A percentile compares a stretch with the other conserved stretches of the same genome.
phyloP scores from a whole-genome alignment of 2,113 vertebrate genomes.

The Esox niger region DNA sequence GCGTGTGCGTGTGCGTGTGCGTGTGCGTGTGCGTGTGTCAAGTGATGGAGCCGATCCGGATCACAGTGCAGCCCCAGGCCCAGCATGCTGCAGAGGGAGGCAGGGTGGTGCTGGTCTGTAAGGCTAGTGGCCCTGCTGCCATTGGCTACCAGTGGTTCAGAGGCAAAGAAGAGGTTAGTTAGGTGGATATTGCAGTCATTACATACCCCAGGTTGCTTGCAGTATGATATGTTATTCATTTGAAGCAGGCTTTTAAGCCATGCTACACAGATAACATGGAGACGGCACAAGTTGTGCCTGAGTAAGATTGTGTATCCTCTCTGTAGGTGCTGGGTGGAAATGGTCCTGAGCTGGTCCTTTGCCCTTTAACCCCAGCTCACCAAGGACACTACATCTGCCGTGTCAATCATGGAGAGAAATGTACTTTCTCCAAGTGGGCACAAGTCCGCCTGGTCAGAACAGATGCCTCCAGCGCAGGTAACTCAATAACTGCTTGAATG shows the following conservation, averaged over 20 bases:
- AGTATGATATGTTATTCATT: background rate
- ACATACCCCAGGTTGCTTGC: too few species aligned
- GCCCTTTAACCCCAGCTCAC: conserved; percentile 10
- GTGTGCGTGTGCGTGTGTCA: background rate
- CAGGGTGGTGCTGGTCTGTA: conserved; percentile 69
- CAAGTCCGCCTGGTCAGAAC: conserved; percentile 54
- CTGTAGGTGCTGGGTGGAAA: conserved; percentile 68
- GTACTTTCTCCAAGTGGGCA: conserved; percentile 79
- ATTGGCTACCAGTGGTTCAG: conserved; percentile 83
- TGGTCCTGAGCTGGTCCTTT: conserved; percentile 67
- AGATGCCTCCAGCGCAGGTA: conserved; percentile 65
- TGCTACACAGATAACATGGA: background rate
- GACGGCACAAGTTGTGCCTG: too few species aligned
- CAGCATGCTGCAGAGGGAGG: conserved; percentile 58
- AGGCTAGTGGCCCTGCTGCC: conserved; percentile 57
- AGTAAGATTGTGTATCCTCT: background rate
- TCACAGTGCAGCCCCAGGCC: conserved; percentile 72
- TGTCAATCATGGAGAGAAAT: conserved; percentile 69
- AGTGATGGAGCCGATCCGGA: conserved; percentile 68
- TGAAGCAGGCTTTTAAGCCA: background rate
- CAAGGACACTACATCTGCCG: conserved; percentile 79
- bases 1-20: background rate
- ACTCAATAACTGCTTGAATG: background rate
- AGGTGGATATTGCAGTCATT: background rate
- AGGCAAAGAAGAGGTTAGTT: conserved; percentile 75